Evolutionary conservation across 2,888 invertebrate species (phyloP), one percentile per base, ranked within the genome.

Genomic region (Dorcus hopei): DNA sequence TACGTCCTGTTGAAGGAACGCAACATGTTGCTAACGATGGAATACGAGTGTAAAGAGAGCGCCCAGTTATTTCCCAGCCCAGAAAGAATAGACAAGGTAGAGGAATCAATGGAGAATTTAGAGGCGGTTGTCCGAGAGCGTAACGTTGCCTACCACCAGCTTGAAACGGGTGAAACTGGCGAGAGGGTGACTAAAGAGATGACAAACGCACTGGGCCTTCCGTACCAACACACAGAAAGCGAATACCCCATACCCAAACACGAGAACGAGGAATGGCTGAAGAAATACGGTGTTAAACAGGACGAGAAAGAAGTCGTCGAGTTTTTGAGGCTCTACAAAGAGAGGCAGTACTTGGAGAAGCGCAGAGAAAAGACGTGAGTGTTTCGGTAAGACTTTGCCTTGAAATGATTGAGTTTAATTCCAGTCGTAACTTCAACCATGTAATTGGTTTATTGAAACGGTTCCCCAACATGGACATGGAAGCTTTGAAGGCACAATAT

Each of bases 11-110:
- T 97, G 53, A 99, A 98, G 80, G 99, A 99, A 79, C 84, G 89
- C 54, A 99, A 99, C 77, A 97, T 98, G 97, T 81, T 99, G 14
- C 79, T 94, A 63, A 97, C 98, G 2, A 97, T 98, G 97, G 93
- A 97, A 79, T 85, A 93, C 62, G 90, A 89, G 75, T 85, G 86
- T 77, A 86, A 88, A 51, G 78, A 84, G 42, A 80, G 87, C 72
- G 78, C 80, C 64, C 81, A 85, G 73, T 65, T 89, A 5, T 93
- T 97, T 76, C 94, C 97, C 1, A 95, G 86, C 79, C 95, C 96
- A 2, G 97, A 98, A 79, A 84, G 97, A 70, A 81, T 95, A 52
- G 95, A 96, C 72, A 97, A 97, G 84, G 92, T 97, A 0, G 87
- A 93, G 74, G 91, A 92, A 67, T 96, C 97, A 14, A 99, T 99